Base-by-base conservation (phyloP, 1,140 invertebrate genomes). In the Ostrea edulis region DNA sequence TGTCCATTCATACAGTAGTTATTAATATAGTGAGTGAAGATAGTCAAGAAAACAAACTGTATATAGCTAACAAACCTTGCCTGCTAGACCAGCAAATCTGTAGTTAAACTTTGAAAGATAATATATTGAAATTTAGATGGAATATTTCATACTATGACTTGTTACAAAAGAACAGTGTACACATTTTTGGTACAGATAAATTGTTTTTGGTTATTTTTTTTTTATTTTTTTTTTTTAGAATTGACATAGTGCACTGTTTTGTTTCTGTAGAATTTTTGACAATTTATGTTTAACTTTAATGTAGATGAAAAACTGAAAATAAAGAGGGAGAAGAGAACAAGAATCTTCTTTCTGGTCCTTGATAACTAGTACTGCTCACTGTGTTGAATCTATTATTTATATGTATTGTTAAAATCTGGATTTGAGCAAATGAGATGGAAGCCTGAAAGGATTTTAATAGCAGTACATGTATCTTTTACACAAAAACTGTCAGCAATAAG, bases 1-100 rank as follows among this genome's bases (percentile, higher is more conserved):
- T 17, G 22, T 25, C 68, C 68, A 29, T 29, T 35, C 14, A 77
- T 77, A 35, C 68, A 14, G 25, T 77, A 77, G 68, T 35, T 17
- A 77, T 77, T 77, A 77, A 29, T 77, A 77, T 35, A 77, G 68
- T 35, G 68, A 29, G 14, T 77, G 55, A 62, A 77, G 14, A 29
- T 35, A 29, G 29, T 77, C 68, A 77, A 35, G 29, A 35, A 77
- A 71, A 22, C 65, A 68, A 22, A 71, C n/a, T 25, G 22, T 58
- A 17, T 0, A 58, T 58, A 3, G 68, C 68, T 77, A 29, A 77
- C 68, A 12, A 77, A 29, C 29, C 22, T 35, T 77, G 68, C 68
- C 25, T 77, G 68, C 12, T 77, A 29, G 68, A 77, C 29, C 14
- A 12, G 55, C 2, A 62, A 62, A 62, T 17, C 35, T 62, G n/a